Evolutionary conservation across 2,888 invertebrate species (phyloP), one percentile per base, ranked within the genome.

Genomic region (Cinara cedri): DNA sequence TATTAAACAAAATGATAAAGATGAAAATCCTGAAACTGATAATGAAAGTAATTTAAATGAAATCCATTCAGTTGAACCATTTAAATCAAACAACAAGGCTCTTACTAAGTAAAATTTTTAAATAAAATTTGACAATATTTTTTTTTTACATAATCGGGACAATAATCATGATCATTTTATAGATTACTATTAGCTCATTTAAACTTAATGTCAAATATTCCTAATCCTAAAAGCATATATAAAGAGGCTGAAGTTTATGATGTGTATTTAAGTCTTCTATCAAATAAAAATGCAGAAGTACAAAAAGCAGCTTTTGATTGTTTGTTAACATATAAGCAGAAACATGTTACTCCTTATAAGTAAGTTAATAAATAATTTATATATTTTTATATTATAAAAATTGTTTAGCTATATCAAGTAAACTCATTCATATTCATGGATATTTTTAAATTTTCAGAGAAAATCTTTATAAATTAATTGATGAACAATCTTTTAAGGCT

Each of bases 241-340:
- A 90, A 91, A 82, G 94, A 95, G 85, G 87, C 90, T 0, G 90
- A 94, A 82, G 87, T 98, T 81, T 89, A 89, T 84, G 90, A 89
- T 81, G 88, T 93, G n/a, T 94, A 91, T 84, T 88, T 91, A 85
- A 92, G 96, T 84, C 89, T 98, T 72, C 85, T 98, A 11, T 90
- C 91, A 66, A 91, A 94, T 81, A 81, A 81, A 84, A 93, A 93
- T 86, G 86, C 91, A 0, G 90, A 90, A 0, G 87, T 98, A 9
- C 98, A 98, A 86, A 94, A 92, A 85, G 89, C 90, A 72, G 94
- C 97, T 0, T 86, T 98, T 57, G 92, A 93, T 84, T 98, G 97
- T 85, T 86, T 98, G 1, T 87, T 95, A 83, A 91, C 93, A 0
- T 98, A 97, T 86, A 95, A 93, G 85, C 90, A 91, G 82, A 93